These are phyloP conservation scores for Halictus quadricinctus DNA, from an alignment of 2,888 invertebrate genomes.

Conservation along the genomic window DNA sequence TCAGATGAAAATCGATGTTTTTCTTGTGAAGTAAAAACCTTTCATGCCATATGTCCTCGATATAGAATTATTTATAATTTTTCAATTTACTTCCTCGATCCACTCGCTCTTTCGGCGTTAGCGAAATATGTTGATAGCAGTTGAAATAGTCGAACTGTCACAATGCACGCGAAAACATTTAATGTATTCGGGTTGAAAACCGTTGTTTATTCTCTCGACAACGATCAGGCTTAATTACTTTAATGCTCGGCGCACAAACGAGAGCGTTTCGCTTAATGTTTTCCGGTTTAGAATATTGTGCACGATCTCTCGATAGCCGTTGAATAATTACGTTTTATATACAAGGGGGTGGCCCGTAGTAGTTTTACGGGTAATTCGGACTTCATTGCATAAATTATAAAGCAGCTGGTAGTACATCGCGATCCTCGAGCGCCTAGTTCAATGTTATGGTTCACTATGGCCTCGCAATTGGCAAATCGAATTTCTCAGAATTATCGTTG, in stretches of 20 bases:
- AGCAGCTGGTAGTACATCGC: constrained; percentile 50
- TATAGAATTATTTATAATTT: too few species aligned
- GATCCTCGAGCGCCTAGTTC: constrained; percentile 55
- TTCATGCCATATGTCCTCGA: too few species aligned
- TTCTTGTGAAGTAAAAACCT: too few species aligned
- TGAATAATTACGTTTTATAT: not conserved
- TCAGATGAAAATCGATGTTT: too few species aligned
- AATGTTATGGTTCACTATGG: constrained; percentile 55
- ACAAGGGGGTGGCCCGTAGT: not conserved
- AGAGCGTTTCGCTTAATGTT: not conserved
- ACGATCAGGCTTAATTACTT: not conserved
- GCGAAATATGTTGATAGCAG: too few species aligned
- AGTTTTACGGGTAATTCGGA: constrained; percentile 58
- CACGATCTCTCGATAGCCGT: not conserved
- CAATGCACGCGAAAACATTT: not conserved
- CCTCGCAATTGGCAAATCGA: constrained; percentile 63
- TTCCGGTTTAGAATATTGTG: not conserved
- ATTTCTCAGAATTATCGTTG: constrained; percentile 63
- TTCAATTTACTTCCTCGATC: too few species aligned
- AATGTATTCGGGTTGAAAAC: not conserved
- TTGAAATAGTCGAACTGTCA: too few species aligned
- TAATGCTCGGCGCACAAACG: not conserved
- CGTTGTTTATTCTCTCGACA: constrained; percentile 1
- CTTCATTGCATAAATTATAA: constrained; percentile 52
- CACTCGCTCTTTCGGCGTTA: too few species aligned